These are phyloP conservation scores for Magallana ariakensis DNA, from an alignment of 1,140 invertebrate species.

Conservation along the genomic window DNA sequence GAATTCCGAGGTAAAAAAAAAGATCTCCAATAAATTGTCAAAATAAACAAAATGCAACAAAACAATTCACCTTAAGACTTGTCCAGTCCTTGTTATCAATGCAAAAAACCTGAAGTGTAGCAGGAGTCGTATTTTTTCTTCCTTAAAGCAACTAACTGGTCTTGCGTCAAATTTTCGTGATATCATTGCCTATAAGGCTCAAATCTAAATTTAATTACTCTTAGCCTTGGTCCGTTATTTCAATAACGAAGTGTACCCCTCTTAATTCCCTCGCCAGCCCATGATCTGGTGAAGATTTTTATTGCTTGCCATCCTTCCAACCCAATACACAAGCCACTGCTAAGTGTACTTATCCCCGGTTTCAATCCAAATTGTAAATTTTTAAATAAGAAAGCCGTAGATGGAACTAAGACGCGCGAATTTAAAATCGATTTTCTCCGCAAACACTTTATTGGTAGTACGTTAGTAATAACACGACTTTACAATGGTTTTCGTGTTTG, in stretches of 20 bases:
- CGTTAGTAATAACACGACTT: background rate
- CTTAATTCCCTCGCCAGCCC: background rate
- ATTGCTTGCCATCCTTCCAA: background rate
- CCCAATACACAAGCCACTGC: background rate
- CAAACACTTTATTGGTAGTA: background rate
- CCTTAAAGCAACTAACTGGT: background rate
- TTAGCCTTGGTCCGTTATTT: background rate
- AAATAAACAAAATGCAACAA: too few species aligned
- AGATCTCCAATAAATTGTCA: too few species aligned
- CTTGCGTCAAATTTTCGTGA: background rate
- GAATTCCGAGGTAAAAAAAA: too few species aligned
- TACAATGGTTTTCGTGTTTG: background rate
- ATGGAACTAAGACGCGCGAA: background rate
- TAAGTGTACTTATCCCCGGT: background rate
- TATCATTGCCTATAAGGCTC: background rate
- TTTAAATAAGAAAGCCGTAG: background rate
- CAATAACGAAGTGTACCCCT: constrained; percentile 10
- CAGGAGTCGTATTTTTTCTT: too few species aligned
- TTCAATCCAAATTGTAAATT: constrained; percentile 25
- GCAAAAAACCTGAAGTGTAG: too few species aligned
- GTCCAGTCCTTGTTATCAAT: too few species aligned
- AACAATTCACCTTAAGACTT: too few species aligned
- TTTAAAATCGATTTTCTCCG: constrained; percentile 25
- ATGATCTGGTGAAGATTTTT: background rate
- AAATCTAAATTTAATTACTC: constrained; percentile 4